These are phyloP conservation scores for Temnopleurus reevesii DNA, from an alignment of 53 echinoderm and acorn worm species.

Conservation along the genomic window DNA sequence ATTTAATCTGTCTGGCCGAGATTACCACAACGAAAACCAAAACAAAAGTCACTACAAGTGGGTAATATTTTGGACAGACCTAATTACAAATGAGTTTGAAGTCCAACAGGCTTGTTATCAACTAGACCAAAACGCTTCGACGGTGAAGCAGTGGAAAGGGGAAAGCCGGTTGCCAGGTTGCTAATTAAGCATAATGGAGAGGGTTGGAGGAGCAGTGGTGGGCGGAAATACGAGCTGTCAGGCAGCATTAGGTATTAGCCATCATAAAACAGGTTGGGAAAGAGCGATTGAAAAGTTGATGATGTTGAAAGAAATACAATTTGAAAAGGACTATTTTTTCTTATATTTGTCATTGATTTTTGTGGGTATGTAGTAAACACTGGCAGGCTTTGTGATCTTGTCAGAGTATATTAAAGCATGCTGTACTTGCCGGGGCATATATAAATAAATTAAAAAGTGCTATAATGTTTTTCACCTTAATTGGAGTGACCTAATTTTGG, in stretches of 20 bases:
- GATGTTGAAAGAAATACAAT: neutral
- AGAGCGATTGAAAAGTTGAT: neutral
- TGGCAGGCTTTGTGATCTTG: too few relatives aligned
- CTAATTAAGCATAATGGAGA: constrained; percentile 55
- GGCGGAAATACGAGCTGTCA: constrained; percentile 8
- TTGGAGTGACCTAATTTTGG: too few relatives aligned
- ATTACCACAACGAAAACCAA: neutral
- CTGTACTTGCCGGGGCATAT: too few relatives aligned
- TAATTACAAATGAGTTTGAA: constrained; percentile 14
- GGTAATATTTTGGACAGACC: neutral
- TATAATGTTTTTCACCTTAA: too few relatives aligned
- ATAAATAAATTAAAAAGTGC: too few relatives aligned
- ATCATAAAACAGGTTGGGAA: constrained; percentile 18
- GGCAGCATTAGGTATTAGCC: neutral
- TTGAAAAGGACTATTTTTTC: neutral
- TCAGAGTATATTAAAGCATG: too few relatives aligned
- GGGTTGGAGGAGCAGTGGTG: neutral
- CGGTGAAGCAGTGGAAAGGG: neutral
- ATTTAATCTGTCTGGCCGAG: constrained; percentile 36
- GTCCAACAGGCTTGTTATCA: constrained; percentile 16
- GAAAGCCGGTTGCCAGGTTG: constrained; percentile 38
- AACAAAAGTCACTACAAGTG: neutral
- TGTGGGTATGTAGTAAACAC: too few relatives aligned
- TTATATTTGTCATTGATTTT: neutral
- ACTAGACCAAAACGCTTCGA: neutral